A percentile compares a stretch with the other conserved stretches of the same genome.
Evolutionary conservation across 2,113 vertebrate species (phyloP).

Genomic region (Notothenia rossii): DNA sequence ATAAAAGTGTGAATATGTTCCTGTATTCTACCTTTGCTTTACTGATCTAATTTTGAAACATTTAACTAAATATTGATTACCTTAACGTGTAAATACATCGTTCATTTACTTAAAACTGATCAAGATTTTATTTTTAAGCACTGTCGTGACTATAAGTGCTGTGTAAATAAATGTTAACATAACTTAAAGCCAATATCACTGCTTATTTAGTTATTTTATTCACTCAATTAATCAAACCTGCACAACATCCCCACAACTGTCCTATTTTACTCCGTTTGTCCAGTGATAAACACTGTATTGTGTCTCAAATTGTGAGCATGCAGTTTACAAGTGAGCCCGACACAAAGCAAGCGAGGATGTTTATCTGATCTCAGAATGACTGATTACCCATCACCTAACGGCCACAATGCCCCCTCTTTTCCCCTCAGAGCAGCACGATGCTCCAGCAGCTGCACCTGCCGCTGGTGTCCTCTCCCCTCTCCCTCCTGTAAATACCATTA

Average conservation of each 20-base stretch:
- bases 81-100: too few species aligned
- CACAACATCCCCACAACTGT: background rate
- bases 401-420: slow-evolving; percentile 59
- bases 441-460: slow-evolving; percentile 75
- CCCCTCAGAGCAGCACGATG: slow-evolving; percentile 27
- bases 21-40: background rate
- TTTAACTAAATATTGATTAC: background rate
- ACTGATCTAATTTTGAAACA: background rate
- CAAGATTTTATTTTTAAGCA: too few species aligned
- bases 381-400: slow-evolving; percentile 46
- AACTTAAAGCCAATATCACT: background rate
- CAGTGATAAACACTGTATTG: background rate
- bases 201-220: background rate
- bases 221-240: background rate
- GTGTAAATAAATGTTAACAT: background rate
- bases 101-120: too few species aligned
- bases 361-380: slow-evolving; percentile 46
- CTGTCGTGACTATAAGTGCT: background rate
- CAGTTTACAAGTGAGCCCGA: background rate
- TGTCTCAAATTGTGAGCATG: background rate
- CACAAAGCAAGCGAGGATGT: slow-evolving; percentile 21
- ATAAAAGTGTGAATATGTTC: background rate
- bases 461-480: slow-evolving; percentile 44
- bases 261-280: background rate
- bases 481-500: slow-evolving; percentile 71